Evolutionary conservation across 2,113 vertebrate genomes (phyloP), one percentile per base, ranked within the genome.

Genomic region (Heterocephalus glaber): DNA sequence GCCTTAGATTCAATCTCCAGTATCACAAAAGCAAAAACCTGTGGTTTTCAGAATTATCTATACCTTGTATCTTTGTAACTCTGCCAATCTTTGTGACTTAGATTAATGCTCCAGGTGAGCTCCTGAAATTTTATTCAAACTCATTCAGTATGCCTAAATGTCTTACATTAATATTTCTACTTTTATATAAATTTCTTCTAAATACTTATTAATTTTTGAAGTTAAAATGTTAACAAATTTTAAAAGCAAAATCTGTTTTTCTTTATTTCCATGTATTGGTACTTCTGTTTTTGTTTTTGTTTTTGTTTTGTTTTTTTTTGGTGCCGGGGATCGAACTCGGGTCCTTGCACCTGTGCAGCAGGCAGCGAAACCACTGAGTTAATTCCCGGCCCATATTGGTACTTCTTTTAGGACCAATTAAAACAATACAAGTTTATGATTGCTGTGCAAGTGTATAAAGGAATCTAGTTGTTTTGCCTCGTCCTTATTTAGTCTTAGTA

Each of bases 101-200:
- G 3, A 84, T 65, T 38, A 33, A 33, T 56, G 22, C 61, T 80
- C 22, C 38, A 56, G 56, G 49, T 47, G 28, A 89, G 16, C 56
- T 22, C n/a, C 63, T 84, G 58, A 94, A 88, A 8, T 28, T 92
- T 90, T 49, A 49, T 86, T 56, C 49, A 86, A 70, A 33, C 60
- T 89, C n/a, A 74, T 92, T 76, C 4, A 38, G 3, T 81, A 28
- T 70, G 61, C 61, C 44, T 60, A 92, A 54, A 60, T 85, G n/a
- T 79, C 47, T 92, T 95, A 63, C 17, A 63, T 83, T 91, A 49
- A 58, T n/a, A 95, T 95, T 93, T 95, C 44, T 28, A 60, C 20
- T 79, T 90, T 85, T 88, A 61, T 56, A 17, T 83, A 84, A 63
- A 33, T 80, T 79, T 87, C 12, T 95, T 56, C 35, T 92, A 49